Base-by-base conservation (phyloP, 2,797 vertebrate species). In the Macropodus opercularis region DNA sequence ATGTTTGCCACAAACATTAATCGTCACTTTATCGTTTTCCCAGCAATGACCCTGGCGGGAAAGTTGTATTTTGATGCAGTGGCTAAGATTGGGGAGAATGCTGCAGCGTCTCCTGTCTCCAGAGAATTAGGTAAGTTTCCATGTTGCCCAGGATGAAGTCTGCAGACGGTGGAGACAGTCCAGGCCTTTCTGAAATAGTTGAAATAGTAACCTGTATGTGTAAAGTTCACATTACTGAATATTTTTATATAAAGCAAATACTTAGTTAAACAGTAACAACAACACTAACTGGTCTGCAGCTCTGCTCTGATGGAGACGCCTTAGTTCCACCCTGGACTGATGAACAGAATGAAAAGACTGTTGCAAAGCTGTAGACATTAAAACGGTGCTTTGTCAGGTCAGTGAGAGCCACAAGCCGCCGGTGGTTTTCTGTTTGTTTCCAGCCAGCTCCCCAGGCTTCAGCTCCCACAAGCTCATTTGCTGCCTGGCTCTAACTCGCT, bases 1-100 rank as follows among this genome's bases (percentile, higher is more conserved):
- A 46, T 11, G n/a, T 9, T 21, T 68, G n/a, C 60, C 24, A 55
- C 24, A 70, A 75, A 67, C 29, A 59, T 72, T 70, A 74, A 78
- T 59, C 6, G 63, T 36, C 1, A 24, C 77, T 83, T 79, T 63
- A 63, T 69, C 23, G 51, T 70, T 78, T 84, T 71, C 72, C 63
- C 87, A 98, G 97, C 93, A 58, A 99, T 98, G 97, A 91, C 94
- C 54, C 81, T 94, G 83, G 95, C 97, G 41, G 96, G 96, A 83
- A 97, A 93, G 92, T 86, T 94, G 27, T 98, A 99, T 91, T 99
- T 95, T 68, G 97, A 99, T 58, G 96, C 94, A 44, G 92, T 99
- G 79, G 93, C 95, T 70, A 98, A 95, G 91, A 95, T 99, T 12
- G 97, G 97, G 32, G 97, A 99, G 81, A 94, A 94, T 65, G 94